phyloP scores from a whole-genome alignment of 2,113 vertebrate genomes.

The Alligator mississippiensis region DNA sequence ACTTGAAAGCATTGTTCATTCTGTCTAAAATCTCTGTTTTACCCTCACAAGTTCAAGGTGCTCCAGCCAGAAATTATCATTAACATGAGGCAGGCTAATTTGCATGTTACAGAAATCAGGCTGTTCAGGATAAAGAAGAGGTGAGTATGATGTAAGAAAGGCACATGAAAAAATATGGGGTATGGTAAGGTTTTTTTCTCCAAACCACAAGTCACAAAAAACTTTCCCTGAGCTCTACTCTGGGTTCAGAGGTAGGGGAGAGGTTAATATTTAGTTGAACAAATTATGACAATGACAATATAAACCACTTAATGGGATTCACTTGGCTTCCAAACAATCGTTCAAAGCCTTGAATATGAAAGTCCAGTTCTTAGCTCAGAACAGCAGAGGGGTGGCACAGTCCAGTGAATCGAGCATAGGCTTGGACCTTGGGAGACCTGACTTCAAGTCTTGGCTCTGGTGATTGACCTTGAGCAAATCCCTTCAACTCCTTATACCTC shows the following conservation, averaged over 20 bases:
- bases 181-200: not conserved
- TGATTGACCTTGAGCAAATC: not conserved
- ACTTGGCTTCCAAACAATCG: not conserved
- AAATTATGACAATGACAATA: not conserved
- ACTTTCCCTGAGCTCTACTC: not conserved
- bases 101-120: constrained; percentile 16
- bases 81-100: constrained; percentile 46
- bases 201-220: not conserved
- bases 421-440: not conserved
- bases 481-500: rapidly evolving
- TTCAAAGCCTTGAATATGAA: not conserved
- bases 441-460: not conserved
- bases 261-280: not conserved
- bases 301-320: not conserved
- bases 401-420: rapidly evolving
- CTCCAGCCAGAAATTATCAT: not conserved
- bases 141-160: not conserved
- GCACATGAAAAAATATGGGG: not conserved
- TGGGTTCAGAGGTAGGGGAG: not conserved
- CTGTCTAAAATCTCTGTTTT: constrained; percentile 41
- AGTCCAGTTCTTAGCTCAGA: not conserved
- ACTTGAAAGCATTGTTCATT: constrained; percentile 41
- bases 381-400: not conserved
- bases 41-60: constrained; percentile 17
- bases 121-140: not conserved